Base-by-base conservation (phyloP, 2,113 vertebrate genomes). In the Regulus satrapa region DNA sequence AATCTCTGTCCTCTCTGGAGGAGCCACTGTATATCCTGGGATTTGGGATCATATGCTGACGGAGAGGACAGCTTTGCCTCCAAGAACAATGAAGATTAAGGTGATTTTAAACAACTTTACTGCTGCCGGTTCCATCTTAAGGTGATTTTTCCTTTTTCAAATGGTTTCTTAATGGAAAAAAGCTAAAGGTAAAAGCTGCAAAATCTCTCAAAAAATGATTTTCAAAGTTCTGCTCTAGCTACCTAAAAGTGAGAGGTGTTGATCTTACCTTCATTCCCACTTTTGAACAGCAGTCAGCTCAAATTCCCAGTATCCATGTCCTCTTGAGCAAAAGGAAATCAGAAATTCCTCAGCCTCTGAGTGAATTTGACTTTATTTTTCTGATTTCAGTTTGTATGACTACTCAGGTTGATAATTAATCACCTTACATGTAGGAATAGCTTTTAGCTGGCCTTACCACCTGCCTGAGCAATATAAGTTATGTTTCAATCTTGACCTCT, bases 51-150 rank as follows among this genome's bases (percentile, higher is more conserved):
- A 97, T 23, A 98, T 98, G 98, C 98, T 99, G 95, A 99, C 98
- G 89, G 98, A 98, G 96, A 98, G 98, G 94, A 98, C 98, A 4
- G 98, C 98, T 31, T 94, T 98, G 90, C 98, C 98, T 13, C 98
- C 98, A 59, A 98, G 97, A 94, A 98, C 98, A 51, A 98, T 98
- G 98, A 99, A 99, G 97, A 99, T 98, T 85, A 98, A 99, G 98
- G 98, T 98, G 62, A 98, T 98, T 97, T 98, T 58, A 96, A 91
- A 97, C 96, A 38, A 38, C 24, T 58, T 71, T 28, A 18, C 15
- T 75, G 9, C 31, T 54, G 40, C 1, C 2, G 4, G 29, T 77
- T 86, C 64, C 54, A 58, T 1, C 46, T 52, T 20, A 12, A 32
- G 25, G n/a, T 68, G 40, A 62, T 81, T 75, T 75, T 71, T 81